Evolutionary conservation across 2,797 vertebrate species (phyloP).

Genomic region (Lepidocolaptes lacrymiger): DNA sequence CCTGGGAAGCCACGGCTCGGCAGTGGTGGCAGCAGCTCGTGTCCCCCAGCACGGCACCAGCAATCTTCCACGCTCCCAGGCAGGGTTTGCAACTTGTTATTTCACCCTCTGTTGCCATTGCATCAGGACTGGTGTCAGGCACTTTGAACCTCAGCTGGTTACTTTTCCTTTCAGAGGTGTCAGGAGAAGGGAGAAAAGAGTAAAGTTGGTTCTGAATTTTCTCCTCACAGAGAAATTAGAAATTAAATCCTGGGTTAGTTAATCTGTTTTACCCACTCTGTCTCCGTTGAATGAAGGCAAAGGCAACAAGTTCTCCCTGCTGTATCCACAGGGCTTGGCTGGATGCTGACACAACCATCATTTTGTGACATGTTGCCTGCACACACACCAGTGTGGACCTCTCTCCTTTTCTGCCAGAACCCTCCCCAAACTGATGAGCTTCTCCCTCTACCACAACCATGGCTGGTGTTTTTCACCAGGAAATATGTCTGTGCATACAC

Average conservation of each 20-base stretch:
- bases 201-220: not conserved
- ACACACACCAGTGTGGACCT: not conserved
- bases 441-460: not conserved
- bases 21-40: not conserved
- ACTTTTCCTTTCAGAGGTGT: not conserved
- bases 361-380: not conserved
- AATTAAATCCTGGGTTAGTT: not conserved
- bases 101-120: not conserved
- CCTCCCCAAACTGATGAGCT: not conserved
- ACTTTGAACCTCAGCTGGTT: not conserved
- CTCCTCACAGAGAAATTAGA: not conserved
- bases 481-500: not conserved
- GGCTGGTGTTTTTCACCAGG: not conserved
- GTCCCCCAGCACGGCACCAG: not conserved
- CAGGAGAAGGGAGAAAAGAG: not conserved
- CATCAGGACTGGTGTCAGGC: not conserved
- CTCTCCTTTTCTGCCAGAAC: not conserved
- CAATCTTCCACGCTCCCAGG: not conserved
- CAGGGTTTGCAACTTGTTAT: constrained; percentile 37
- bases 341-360: not conserved
- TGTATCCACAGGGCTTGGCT: not conserved
- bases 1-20: not conserved
- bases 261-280: not conserved
- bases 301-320: not conserved
- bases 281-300: not conserved